These are phyloP conservation scores for Telmatochromis brachygnathus DNA, from an alignment of 2,113 vertebrate genomes.

Conservation along the genomic window DNA sequence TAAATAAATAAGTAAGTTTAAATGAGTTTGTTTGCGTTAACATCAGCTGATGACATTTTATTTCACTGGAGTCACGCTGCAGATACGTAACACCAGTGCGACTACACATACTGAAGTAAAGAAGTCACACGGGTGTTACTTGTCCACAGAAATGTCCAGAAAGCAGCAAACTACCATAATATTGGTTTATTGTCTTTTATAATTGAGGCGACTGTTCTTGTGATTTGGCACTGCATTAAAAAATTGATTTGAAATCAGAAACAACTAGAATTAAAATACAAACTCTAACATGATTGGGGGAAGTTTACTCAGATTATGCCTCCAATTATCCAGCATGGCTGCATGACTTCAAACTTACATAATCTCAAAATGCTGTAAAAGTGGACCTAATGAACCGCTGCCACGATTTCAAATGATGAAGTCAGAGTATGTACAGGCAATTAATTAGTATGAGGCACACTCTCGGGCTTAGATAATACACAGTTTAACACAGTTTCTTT, in stretches of 20 bases:
- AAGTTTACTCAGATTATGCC: accelerated
- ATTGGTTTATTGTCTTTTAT: background rate
- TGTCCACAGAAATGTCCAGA: background rate
- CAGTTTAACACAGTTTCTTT: background rate
- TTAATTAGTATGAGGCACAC: accelerated
- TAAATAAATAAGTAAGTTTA: background rate
- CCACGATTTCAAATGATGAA: accelerated
- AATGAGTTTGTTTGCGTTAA: background rate
- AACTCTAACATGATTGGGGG: background rate
- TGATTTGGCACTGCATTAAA: background rate
- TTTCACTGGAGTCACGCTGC: background rate
- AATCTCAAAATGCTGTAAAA: background rate
- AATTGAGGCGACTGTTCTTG: background rate
- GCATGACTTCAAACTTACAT: background rate
- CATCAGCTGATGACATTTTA: background rate
- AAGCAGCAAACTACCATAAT: background rate
- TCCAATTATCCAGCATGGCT: background rate
- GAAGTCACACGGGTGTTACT: background rate
- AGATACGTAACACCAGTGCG: accelerated
- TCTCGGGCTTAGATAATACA: background rate
- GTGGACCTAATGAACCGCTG: background rate
- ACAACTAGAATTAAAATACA: background rate
- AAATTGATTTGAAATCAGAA: background rate
- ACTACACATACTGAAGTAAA: accelerated
- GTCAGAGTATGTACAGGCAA: background rate